These are phyloP conservation scores for Pseudopodoces humilis DNA, from an alignment of 2,113 vertebrate species.

Conservation along the genomic window DNA sequence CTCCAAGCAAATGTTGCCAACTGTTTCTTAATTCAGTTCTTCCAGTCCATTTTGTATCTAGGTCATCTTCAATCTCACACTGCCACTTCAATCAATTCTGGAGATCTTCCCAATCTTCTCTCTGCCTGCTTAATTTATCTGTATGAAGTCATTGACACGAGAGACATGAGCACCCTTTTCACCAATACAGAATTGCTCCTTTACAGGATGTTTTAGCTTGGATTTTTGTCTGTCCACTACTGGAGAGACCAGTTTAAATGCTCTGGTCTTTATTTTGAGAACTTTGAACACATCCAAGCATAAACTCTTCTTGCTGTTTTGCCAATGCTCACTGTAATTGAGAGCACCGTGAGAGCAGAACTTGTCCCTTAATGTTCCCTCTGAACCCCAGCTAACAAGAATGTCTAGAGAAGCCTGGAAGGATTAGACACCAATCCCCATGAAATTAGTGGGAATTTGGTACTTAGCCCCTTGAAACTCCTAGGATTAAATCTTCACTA, in stretches of 20 bases:
- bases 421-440: background rate
- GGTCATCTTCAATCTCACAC: background rate
- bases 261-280: background rate
- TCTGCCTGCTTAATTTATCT: background rate
- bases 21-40: background rate
- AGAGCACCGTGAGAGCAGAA: background rate
- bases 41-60: background rate
- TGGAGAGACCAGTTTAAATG: background rate
- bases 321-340: background rate
- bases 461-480: constrained; percentile 9
- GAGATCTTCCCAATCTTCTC: background rate
- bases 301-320: background rate
- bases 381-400: background rate
- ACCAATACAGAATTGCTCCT: background rate
- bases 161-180: background rate
- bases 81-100: background rate
- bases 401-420: background rate
- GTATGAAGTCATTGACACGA: background rate
- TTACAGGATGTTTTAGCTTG: background rate
- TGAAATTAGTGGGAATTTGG: constrained; percentile 23
- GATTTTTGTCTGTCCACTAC: background rate
- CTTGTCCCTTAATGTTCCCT: background rate
- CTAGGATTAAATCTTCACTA: background rate
- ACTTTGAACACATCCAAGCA: background rate
- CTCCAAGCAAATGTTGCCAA: background rate